Conservation (phyloP, 92 coral and sea anemone species). For the Palythoa grandiflora region DNA sequence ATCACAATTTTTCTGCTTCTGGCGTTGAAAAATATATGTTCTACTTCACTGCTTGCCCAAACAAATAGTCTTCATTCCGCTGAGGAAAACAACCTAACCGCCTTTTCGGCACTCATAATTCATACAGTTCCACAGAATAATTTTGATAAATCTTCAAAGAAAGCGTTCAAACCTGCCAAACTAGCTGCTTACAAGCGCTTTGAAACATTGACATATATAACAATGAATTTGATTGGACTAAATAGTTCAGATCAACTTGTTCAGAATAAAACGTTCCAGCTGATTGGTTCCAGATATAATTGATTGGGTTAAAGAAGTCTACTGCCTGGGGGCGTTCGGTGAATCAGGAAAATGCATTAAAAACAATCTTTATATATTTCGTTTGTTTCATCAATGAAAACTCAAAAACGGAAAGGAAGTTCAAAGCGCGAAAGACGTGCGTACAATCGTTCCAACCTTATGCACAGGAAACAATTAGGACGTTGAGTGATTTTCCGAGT, state of each 20-base stretch:
- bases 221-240: constrained; percentile 27
- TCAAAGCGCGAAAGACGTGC: background rate
- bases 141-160: constrained; percentile 43
- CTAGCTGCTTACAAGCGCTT: constrained; percentile 41
- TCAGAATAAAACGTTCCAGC: constrained; percentile 34
- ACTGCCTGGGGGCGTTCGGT: constrained; percentile 11
- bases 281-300: constrained; percentile 35
- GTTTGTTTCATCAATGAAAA: background rate
- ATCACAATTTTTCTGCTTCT: background rate
- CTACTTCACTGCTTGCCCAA: background rate
- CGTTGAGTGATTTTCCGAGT: background rate
- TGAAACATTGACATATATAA: constrained; percentile 13
- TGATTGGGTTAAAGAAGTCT: background rate
- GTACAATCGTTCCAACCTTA: background rate
- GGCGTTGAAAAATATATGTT: background rate
- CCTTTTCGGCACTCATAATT: constrained; percentile 31
- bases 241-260: constrained; percentile 21
- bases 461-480: background rate
- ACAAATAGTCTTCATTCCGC: background rate
- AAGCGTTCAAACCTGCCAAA: constrained; percentile 39
- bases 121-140: constrained; percentile 26
- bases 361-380: background rate
- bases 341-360: background rate
- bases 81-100: background rate
- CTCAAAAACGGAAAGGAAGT: background rate